Evolutionary conservation across 2,797 vertebrate genomes (phyloP).

Genomic region (Limnodromus scolopaceus): DNA sequence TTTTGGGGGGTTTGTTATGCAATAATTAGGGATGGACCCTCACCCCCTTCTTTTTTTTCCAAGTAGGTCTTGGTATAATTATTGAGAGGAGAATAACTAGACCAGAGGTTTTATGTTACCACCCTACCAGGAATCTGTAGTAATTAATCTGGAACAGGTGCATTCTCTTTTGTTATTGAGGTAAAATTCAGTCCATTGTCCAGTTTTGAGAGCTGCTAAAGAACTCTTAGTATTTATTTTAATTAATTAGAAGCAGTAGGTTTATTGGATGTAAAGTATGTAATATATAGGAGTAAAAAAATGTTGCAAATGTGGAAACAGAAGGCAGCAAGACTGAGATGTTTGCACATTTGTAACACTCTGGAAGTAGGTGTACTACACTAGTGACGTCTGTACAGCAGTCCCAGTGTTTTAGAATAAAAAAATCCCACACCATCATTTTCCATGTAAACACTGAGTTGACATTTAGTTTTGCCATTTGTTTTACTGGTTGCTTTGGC

Average conservation of each 20-base stretch:
- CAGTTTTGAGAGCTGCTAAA: neutral
- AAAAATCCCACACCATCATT: constrained; percentile 12
- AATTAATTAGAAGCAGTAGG: neutral
- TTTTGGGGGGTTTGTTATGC: neutral
- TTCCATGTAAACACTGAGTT: constrained; percentile 70
- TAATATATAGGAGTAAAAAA: neutral
- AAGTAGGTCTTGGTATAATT: neutral
- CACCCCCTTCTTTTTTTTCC: neutral
- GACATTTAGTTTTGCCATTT: constrained; percentile 67
- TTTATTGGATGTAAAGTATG: neutral
- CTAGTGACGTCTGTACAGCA: constrained; percentile 15
- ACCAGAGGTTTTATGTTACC: neutral
- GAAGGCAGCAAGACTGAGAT: neutral
- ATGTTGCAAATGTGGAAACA: neutral
- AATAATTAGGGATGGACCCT: neutral
- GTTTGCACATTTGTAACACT: neutral
- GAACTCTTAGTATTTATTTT: neutral
- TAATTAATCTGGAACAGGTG: neutral
- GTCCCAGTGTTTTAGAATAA: constrained; percentile 24
- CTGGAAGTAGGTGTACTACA: neutral
- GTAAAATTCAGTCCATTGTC: neutral
- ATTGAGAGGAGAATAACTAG: neutral
- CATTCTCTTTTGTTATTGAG: neutral
- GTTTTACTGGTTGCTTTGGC: constrained; percentile 71
- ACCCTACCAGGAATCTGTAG: neutral